Conservation (phyloP, 1,140 invertebrate genomes). For the Aricia agestis region DNA sequence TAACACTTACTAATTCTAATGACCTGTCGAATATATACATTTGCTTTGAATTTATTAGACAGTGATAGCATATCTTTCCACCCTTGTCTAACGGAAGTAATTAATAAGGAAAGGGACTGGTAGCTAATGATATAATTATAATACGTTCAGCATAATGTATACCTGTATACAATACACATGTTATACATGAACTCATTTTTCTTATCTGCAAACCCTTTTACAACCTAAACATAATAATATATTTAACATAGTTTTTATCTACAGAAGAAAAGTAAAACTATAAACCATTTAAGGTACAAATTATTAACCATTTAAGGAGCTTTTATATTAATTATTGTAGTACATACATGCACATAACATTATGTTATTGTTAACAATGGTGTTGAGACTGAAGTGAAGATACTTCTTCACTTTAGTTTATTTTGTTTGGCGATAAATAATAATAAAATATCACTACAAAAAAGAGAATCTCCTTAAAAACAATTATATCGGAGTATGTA, state of each 20-base stretch:
- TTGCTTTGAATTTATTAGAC: not conserved
- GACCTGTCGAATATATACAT: not conserved
- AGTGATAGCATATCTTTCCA: not conserved
- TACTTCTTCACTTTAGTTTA: too few relatives aligned
- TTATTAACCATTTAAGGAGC: not conserved
- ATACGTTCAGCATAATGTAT: not conserved
- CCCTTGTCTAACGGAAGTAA: not conserved
- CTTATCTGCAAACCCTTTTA: conserved; percentile 3
- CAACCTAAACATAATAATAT: not conserved
- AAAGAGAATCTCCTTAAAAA: too few relatives aligned
- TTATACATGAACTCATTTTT: not conserved
- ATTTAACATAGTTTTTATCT: conserved; percentile 5
- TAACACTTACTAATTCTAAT: not conserved
- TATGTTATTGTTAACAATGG: too few relatives aligned
- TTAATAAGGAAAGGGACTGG: not conserved
- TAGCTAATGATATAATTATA: not conserved
- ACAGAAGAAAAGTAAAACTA: not conserved
- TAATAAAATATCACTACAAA: too few relatives aligned
- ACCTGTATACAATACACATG: not conserved
- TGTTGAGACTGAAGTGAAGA: too few relatives aligned
- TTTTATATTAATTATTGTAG: too few relatives aligned
- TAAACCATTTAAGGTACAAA: not conserved
- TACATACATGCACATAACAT: too few relatives aligned
- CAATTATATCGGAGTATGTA: too few relatives aligned
- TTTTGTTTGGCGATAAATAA: too few relatives aligned